Conservation (phyloP, 1,140 invertebrate genomes). For the Cephus cinctus region DNA sequence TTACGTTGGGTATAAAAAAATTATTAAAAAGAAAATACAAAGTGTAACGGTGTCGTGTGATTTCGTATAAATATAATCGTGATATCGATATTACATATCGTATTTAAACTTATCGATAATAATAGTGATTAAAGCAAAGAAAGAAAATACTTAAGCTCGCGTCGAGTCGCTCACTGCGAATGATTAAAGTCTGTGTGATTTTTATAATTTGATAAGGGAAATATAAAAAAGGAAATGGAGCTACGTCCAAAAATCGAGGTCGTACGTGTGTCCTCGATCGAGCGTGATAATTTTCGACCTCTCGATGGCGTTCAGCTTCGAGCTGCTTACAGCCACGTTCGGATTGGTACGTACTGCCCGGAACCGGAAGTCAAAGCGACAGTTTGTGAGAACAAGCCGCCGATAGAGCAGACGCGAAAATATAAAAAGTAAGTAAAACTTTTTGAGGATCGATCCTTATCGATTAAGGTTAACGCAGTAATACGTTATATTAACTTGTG, state of each 20-base stretch:
- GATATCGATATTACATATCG: too few species aligned
- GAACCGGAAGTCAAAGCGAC: slow-evolving; percentile 34
- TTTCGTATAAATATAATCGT: too few species aligned
- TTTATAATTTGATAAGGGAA: slow-evolving; percentile 7
- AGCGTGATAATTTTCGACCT: slow-evolving; percentile 45
- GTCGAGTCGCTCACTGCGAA: too few species aligned
- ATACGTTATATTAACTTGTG: neutral
- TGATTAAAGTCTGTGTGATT: too few species aligned
- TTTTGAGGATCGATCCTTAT: too few species aligned
- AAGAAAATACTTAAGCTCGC: too few species aligned
- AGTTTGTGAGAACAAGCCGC: slow-evolving; percentile 38
- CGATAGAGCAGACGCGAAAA: slow-evolving; percentile 41
- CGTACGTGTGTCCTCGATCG: slow-evolving; percentile 47
- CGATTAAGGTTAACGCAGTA: neutral
- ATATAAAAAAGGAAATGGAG: slow-evolving; percentile 28
- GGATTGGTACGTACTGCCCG: slow-evolving; percentile 47
- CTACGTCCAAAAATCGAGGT: slow-evolving; percentile 47
- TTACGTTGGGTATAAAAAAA: too few species aligned
- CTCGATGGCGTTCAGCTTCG: slow-evolving; percentile 48
- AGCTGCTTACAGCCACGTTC: slow-evolving; percentile 46
- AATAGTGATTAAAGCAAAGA: too few species aligned
- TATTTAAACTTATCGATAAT: too few species aligned
- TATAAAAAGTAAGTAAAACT: slow-evolving; percentile 50
- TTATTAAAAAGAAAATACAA: too few species aligned
- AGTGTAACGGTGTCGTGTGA: too few species aligned